Percentiles rank a stretch among this genome's conserved stretches.
phyloP scores from a whole-genome alignment of 2,797 vertebrate species.

The Odontamblyopus lacepedii region DNA sequence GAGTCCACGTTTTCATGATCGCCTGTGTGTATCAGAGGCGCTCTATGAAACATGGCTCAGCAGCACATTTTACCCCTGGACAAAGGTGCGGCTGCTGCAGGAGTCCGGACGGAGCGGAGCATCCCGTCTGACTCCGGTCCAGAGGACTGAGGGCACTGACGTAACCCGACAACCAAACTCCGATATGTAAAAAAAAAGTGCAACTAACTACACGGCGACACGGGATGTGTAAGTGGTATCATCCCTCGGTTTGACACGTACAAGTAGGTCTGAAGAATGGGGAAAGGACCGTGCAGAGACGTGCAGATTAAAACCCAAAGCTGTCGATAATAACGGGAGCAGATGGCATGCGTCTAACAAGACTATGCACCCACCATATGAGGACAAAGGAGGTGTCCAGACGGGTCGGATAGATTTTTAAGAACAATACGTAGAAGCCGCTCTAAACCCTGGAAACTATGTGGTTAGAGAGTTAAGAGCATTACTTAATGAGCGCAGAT shows the following conservation, averaged over 20 bases:
- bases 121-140: constrained; percentile 34
- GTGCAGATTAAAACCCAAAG: constrained; percentile 42
- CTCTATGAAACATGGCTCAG: constrained; percentile 52
- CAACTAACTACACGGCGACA: not conserved
- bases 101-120: constrained; percentile 22
- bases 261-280: not conserved
- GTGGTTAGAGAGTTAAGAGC: constrained; percentile 57
- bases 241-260: not conserved
- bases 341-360: constrained; percentile 71
- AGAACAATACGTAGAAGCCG: constrained; percentile 38
- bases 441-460: constrained; percentile 40
- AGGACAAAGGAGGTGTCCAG: constrained; percentile 69
- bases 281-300: constrained; percentile 41
- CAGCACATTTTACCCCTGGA: constrained; percentile 11
- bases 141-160: constrained; percentile 50
- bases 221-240: not conserved
- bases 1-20: constrained; percentile 71
- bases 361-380: constrained; percentile 29
- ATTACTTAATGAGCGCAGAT: constrained; percentile 37
- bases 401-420: constrained; percentile 60
- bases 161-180: constrained; percentile 58
- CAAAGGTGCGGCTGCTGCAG: not conserved
- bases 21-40: constrained; percentile 29
- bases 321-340: constrained; percentile 57
- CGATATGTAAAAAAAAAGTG: constrained; percentile 4